Evolutionary conservation across 2,888 invertebrate species (phyloP).

Genomic region (Acrobasis consociella): DNA sequence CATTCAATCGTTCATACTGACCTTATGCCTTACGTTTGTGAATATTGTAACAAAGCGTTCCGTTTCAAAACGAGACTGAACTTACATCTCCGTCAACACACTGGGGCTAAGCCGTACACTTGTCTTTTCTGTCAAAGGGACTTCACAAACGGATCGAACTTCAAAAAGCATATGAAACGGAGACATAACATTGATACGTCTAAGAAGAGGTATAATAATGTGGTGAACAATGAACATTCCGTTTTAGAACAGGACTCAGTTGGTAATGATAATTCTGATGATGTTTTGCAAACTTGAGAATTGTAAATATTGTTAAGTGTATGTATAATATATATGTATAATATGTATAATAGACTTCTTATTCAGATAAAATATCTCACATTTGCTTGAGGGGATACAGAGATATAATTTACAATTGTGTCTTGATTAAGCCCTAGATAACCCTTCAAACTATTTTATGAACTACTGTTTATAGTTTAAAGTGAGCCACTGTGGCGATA

Average conservation of each 20-base stretch:
- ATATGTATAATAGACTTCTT: no score
- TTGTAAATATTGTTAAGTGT: not conserved
- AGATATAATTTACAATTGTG: no score
- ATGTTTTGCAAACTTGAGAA: slow-evolving; percentile 24
- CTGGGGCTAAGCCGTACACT: slow-evolving; percentile 71
- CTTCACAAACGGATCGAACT: slow-evolving; percentile 77
- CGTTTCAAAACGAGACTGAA: slow-evolving; percentile 73
- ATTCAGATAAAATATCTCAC: no score
- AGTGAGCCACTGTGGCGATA: no score
- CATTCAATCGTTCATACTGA: slow-evolving; percentile 77
- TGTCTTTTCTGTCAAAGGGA: slow-evolving; percentile 70
- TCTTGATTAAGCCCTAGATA: no score
- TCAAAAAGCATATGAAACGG: slow-evolving; percentile 75
- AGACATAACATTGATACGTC: slow-evolving; percentile 73
- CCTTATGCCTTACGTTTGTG: slow-evolving; percentile 68
- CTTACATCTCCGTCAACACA: slow-evolving; percentile 72
- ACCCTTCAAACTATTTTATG: no score
- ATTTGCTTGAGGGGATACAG: no score
- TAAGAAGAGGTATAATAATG: slow-evolving; percentile 51
- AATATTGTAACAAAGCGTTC: slow-evolving; percentile 72
- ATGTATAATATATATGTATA: no score
- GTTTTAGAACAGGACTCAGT: not conserved
- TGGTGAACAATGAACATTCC: slow-evolving; percentile 35
- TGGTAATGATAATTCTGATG: not conserved
- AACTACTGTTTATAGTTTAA: no score